Percentiles rank a stretch among this genome's conserved stretches.
phyloP scores from a whole-genome alignment of 2,797 vertebrate species.

The Dipus sagitta region DNA sequence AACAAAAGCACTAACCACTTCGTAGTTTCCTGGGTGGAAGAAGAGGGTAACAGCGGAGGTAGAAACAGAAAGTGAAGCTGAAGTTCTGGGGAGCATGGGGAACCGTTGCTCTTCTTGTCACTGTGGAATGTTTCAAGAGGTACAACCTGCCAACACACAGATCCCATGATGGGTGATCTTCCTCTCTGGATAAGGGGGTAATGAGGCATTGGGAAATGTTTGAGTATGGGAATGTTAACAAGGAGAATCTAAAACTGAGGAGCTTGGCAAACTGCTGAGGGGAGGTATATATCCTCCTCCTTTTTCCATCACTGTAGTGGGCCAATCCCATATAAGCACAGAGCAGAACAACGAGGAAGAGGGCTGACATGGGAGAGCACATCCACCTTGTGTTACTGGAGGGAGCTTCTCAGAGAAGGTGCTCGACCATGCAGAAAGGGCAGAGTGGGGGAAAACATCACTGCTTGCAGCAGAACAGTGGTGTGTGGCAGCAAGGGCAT shows the following conservation, averaged over 20 bases:
- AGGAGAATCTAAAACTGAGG: not conserved
- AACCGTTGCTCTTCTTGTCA: not conserved
- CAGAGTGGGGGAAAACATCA: not conserved
- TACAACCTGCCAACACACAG: not conserved
- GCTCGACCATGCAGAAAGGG: not conserved
- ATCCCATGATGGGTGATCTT: not conserved
- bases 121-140: not conserved
- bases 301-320: not conserved
- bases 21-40: not conserved
- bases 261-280: not conserved
- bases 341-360: not conserved
- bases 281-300: too few relatives aligned
- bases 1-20: not conserved
- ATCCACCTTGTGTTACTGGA: not conserved
- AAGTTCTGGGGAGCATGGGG: not conserved
- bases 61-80: not conserved
- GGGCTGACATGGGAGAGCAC: not conserved
- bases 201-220: not conserved
- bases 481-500: rapidly evolving
- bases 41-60: not conserved
- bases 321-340: not conserved
- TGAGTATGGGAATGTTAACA: not conserved
- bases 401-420: not conserved
- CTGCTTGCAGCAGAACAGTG: too few relatives aligned
- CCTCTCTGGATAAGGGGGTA: not conserved